Evolutionary conservation across 1,140 invertebrate genomes (phyloP).

Genomic region (Heterodera schachtii): DNA sequence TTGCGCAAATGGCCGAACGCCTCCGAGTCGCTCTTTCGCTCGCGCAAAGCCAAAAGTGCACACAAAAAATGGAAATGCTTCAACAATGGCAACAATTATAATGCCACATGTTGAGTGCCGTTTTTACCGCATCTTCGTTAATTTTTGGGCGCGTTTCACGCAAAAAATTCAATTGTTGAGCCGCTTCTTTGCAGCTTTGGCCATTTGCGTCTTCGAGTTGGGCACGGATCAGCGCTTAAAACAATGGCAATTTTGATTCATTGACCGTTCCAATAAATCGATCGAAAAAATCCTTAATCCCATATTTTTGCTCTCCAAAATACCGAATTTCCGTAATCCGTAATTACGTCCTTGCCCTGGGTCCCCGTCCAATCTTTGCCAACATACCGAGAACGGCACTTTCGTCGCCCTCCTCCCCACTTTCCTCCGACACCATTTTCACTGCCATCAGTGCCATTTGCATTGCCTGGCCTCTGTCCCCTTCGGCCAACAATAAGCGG

Average conservation of each 20-base stretch:
- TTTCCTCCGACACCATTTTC: conserved; percentile 18
- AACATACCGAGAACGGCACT: conserved; percentile 10
- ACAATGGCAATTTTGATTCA: neutral
- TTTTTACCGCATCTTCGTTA: conserved; percentile 34
- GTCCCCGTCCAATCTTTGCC: neutral
- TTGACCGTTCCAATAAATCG: too few relatives aligned
- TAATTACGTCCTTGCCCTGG: too few relatives aligned
- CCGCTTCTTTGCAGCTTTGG: conserved; percentile 44
- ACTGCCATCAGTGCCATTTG: conserved; percentile 47
- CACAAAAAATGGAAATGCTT: conserved; percentile 33
- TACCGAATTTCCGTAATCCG: too few relatives aligned
- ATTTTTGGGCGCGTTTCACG: conserved; percentile 41
- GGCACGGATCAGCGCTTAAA: conserved; percentile 43
- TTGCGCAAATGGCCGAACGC: conserved; percentile 24
- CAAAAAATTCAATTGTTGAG: conserved; percentile 46
- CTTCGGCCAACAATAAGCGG: conserved; percentile 39
- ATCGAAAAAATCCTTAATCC: too few relatives aligned
- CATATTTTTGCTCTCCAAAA: too few relatives aligned
- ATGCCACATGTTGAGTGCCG: neutral
- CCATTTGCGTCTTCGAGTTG: conserved; percentile 38
- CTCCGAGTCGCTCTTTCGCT: conserved; percentile 20
- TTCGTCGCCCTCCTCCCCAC: conserved; percentile 36
- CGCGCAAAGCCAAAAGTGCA: conserved; percentile 27
- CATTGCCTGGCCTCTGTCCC: conserved; percentile 35
- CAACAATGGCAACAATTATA: conserved; percentile 8